Evolutionary conservation across 1,140 invertebrate genomes (phyloP).

Genomic region (Drosophila miranda): DNA sequence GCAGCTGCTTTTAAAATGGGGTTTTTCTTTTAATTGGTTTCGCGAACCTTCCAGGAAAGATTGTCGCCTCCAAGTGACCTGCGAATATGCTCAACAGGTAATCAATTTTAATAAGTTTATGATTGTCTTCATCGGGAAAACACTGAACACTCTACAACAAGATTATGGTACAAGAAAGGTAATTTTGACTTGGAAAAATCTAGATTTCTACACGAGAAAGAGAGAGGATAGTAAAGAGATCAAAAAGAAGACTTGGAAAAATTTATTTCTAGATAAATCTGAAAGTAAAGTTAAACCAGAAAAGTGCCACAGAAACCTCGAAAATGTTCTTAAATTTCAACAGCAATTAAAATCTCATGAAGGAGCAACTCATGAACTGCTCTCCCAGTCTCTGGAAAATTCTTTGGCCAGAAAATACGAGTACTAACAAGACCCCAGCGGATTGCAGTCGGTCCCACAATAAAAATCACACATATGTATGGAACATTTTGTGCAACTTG

Average conservation of each 20-base stretch:
- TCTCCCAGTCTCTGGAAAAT: slow-evolving; percentile 3
- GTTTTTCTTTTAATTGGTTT: slow-evolving; percentile 55
- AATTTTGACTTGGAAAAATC: too few species aligned
- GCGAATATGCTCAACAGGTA: slow-evolving; percentile 41
- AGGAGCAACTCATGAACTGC: background rate
- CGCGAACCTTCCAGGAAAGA: slow-evolving; percentile 39
- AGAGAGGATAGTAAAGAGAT: too few species aligned
- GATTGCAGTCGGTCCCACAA: slow-evolving; percentile 39
- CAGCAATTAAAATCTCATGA: too few species aligned
- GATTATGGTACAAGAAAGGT: background rate
- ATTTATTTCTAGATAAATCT: too few species aligned
- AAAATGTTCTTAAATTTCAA: too few species aligned
- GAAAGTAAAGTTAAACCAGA: too few species aligned
- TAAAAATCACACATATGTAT: slow-evolving; percentile 57
- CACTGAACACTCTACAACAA: background rate
- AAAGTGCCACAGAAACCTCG: too few species aligned
- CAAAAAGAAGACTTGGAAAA: too few species aligned
- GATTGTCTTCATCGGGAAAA: background rate
- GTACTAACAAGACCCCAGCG: slow-evolving; percentile 62
- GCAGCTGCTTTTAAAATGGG: slow-evolving; percentile 8
- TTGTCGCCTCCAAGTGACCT: slow-evolving; percentile 28
- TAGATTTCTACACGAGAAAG: too few species aligned
- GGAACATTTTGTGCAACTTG: slow-evolving; percentile 40
- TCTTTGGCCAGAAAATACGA: slow-evolving; percentile 22
- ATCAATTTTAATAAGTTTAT: slow-evolving; percentile 13